Base-by-base conservation (phyloP, 2,797 vertebrate species). In the Hozukius guyotensis region DNA sequence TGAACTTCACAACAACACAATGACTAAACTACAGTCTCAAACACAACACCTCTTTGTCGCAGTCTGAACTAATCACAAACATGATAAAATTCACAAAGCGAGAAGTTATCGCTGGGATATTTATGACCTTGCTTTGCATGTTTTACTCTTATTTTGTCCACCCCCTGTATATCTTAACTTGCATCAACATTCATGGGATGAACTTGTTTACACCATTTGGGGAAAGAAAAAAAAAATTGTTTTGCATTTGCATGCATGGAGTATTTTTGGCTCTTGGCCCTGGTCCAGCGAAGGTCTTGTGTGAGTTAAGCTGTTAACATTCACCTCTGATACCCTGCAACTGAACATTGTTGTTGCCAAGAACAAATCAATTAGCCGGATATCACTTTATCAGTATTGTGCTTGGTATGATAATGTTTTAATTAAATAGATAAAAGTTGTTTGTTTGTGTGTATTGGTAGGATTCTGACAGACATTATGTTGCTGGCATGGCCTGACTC, bases 221-320 rank as follows among this genome's bases (percentile, higher is more conserved):
- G 61, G 46, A 32, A 36, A 34, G 38, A 18, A 38, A 52, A n/a
- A 53, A 31, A 53, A 49, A 60, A 5, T 8, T 16, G 20, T 52
- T 77, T 77, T 34, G 4, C 32, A 80, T 88, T 78, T 53, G 77
- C 25, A 86, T 78, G 32, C 67, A 62, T 13, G 12, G 2, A 8
- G 46, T 46, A 72, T 60, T 75, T 75, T 55, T 56, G 18, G 18
- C 34, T 74, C 11, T 72, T 79, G 78, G 83, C 68, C 22, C 10
- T 69, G 7, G 11, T 80, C 72, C 80, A 78, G 52, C 25, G n/a
- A 67, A 66, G 34, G 24, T 72, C 66, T 80, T 69, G 34, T 70
- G 60, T 59, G 71, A 81, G 56, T 68, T 60, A 78, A 78, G 71
- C 64, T 67, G 56, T 83, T 72, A 66, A 78, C 67, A 85, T 85